phyloP scores from a whole-genome alignment of 1,140 invertebrate species.

The Nasonia vitripennis region DNA sequence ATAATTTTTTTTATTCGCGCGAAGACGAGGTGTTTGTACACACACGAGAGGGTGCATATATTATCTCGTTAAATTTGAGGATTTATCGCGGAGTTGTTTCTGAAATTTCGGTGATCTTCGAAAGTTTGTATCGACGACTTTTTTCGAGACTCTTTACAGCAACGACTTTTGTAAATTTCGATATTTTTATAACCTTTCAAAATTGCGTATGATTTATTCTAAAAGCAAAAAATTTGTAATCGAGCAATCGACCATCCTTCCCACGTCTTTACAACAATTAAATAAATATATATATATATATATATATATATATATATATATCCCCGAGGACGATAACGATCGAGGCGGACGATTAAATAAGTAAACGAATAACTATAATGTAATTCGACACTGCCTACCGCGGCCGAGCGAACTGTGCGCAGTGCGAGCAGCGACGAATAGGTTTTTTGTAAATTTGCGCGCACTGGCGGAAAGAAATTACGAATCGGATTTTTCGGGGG shows the following conservation, averaged over 20 bases:
- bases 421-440: not conserved
- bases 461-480: slow-evolving; percentile 20
- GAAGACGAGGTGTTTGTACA: too few species aligned
- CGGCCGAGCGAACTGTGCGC: slow-evolving; percentile 16
- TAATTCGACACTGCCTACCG: slow-evolving; percentile 14
- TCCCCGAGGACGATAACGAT: not conserved
- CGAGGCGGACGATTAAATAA: not conserved
- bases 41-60: too few species aligned
- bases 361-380: slow-evolving; percentile 26
- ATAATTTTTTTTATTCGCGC: not conserved
- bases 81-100: not conserved
- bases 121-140: not conserved
- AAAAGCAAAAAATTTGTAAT: too few species aligned
- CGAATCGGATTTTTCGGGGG: slow-evolving; percentile 16
- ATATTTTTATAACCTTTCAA: not conserved
- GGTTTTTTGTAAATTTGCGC: slow-evolving; percentile 49
- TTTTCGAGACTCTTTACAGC: not conserved
- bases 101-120: too few species aligned
- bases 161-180: not conserved
- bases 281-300: not conserved
- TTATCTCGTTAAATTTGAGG: not conserved
- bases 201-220: not conserved
- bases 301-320: not conserved
- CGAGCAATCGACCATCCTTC: not conserved
- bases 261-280: not conserved